Conservation (phyloP, 2,797 vertebrate species). For the Lutra lutra region DNA sequence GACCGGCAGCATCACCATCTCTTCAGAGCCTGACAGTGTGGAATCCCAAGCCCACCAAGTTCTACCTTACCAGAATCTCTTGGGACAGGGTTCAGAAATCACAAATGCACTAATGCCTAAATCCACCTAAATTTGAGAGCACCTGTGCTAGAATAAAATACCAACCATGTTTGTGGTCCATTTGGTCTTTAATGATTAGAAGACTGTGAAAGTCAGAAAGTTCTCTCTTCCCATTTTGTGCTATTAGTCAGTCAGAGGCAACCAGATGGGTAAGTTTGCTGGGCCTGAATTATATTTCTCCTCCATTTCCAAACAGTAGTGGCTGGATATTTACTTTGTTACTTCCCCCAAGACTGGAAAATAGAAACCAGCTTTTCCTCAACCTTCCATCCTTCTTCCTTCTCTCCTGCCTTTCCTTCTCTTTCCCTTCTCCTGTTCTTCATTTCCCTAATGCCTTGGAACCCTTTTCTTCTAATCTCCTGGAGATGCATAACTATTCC, state of each 20-base stretch:
- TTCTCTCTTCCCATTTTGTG: neutral
- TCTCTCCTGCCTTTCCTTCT: neutral
- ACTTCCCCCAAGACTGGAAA: neutral
- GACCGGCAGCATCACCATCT: neutral
- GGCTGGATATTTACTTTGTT: neutral
- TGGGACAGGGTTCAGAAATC: neutral
- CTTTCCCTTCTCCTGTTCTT: neutral
- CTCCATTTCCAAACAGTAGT: neutral
- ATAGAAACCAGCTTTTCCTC: neutral
- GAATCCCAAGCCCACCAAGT: neutral
- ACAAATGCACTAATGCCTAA: neutral
- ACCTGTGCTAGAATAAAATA: neutral
- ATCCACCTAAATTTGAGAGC: neutral
- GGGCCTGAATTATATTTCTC: neutral
- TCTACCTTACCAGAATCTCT: neutral
- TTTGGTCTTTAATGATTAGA: neutral
- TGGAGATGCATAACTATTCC: neutral
- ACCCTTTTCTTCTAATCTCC: neutral
- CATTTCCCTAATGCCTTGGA: conserved; percentile 8
- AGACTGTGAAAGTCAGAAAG: neutral
- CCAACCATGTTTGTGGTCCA: neutral
- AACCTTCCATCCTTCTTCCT: neutral
- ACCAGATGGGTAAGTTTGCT: neutral
- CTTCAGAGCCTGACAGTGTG: neutral
- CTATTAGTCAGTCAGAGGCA: neutral